Base-by-base conservation (phyloP, 2,888 invertebrate species). In the Alcis repandata region DNA sequence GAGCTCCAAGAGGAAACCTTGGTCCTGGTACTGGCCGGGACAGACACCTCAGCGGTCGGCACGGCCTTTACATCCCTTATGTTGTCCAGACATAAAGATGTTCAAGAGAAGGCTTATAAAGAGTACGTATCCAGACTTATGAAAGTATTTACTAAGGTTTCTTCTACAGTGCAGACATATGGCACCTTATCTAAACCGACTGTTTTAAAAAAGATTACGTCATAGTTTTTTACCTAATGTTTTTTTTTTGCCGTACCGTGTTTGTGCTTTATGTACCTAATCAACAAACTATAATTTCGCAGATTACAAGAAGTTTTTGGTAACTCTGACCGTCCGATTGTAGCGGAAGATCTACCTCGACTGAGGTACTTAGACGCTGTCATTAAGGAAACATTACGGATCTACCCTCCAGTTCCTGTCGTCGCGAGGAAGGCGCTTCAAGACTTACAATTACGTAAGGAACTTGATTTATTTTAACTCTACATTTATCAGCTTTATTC, bases 51-150 rank as follows among this genome's bases (percentile, higher is more conserved):
- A 0, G 83, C 86, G 0, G 80, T 80, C 0, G 79, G 72, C 0
- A 53, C 71, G 0, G 71, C 78, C 0, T 86, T 79, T 41, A 69
- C 72, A 0, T 52, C 76, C 0, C 33, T 79, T 1, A 69, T 84
- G 72, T 64, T 87, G 27, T 71, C 83, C 4, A 72, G 67, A 43
- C 69, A 84, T 36, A 79, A 68, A 2, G 75, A 81, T 15, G 73
- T 85, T 0, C 86, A 86, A 59, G 73, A 84, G 1, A 85, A 78
- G 63, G 73, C 80, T 13, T 79, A 80, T 56, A 45, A 77, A 36
- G 86, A 85, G 85, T 85, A 70, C 76, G 83, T 15, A 33, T 11
- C 27, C 27, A 27, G 27, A 27, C 27, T 6, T 27, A 4, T 27
- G n/a, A n/a, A n/a, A n/a, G n/a, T n/a, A n/a, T n/a, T n/a, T n/a